Conservation (phyloP, 2,797 vertebrate genomes). For the Rhinella marina region DNA sequence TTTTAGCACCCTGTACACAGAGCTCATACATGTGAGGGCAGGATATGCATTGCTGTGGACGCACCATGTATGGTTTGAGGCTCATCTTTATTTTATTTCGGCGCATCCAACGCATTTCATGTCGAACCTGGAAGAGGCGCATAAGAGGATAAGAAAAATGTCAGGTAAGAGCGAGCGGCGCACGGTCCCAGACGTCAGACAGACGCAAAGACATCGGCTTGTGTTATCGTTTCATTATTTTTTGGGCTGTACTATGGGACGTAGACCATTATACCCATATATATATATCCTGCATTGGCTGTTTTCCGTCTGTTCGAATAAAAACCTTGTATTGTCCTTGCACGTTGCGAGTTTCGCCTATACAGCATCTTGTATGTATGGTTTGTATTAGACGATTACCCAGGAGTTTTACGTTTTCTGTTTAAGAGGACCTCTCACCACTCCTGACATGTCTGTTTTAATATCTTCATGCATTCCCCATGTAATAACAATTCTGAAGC, state of each 20-base stretch:
- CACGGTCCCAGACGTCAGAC: conserved; percentile 21
- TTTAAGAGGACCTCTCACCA: too few species aligned
- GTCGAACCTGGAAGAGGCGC: conserved; percentile 71
- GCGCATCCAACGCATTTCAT: conserved; percentile 72
- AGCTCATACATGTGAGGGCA: neutral
- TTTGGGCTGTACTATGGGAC: conserved; percentile 66
- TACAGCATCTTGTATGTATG: neutral
- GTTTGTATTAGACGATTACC: too few species aligned
- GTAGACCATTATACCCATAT: conserved; percentile 65
- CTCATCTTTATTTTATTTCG: conserved; percentile 78
- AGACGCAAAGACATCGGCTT: conserved; percentile 60
- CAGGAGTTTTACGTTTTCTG: neutral
- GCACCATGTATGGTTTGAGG: conserved; percentile 69
- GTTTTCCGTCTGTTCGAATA: conserved; percentile 37
- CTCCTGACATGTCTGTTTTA: too few species aligned
- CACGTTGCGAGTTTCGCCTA: conserved; percentile 33
- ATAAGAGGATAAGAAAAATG: conserved; percentile 75
- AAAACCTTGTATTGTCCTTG: conserved; percentile 52
- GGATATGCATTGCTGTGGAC: neutral
- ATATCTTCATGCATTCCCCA: too few species aligned
- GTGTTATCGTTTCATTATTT: conserved; percentile 64
- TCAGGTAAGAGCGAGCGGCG: conserved; percentile 62
- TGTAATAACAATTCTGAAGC: too few species aligned
- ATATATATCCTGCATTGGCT: conserved; percentile 44
- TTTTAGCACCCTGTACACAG: neutral